Evolutionary conservation across 2,113 vertebrate genomes (phyloP), one percentile per base, ranked within the genome.

Genomic region (Sus scrofa): DNA sequence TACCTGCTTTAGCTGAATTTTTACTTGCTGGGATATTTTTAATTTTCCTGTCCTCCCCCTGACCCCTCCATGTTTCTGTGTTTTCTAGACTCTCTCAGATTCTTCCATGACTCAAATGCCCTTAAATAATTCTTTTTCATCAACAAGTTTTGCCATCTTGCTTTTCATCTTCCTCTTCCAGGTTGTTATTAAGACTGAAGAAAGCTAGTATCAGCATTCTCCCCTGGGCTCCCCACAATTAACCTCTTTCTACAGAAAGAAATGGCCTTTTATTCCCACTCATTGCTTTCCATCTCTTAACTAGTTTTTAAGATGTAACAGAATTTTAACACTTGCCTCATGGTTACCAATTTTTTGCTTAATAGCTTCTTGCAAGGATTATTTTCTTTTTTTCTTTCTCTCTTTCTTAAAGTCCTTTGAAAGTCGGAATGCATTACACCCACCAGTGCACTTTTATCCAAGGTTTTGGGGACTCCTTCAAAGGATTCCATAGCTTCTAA

Each of bases 41-140:
- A 93, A 91, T 95, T 94, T 96, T 70, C 37, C 44, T 44, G 7
- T 50, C 30, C 44, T 2, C 44, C 11, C 27, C 20, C n/a, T 12
- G 2, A 0, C 1, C 14, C 6, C 44, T 10, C 65, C 15, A 65
- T 3, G 50, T 89, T 18, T 67, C 94, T 94, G 75, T 93, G 84
- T 96, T 97, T 96, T 93, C 95, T 96, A 74, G 91, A 96, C n/a
- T 91, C n/a, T 87, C 67, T 83, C 79, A 81, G 93, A 82, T 75
- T 96, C 68, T 96, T 86, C 91, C 65, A 58, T 70, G 91, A 95
- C 95, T 97, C 97, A 94, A 84, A 96, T 73, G 79, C 37, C 86
- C 65, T 93, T 98, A 96, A 98, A 97, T 97, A 96, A 97, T 97
- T 98, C 97, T 92, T 97, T 97, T 95, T 97, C 93, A 96, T 97